phyloP scores from a whole-genome alignment of 2,888 invertebrate genomes.

The Leptogaster cylindrica region DNA sequence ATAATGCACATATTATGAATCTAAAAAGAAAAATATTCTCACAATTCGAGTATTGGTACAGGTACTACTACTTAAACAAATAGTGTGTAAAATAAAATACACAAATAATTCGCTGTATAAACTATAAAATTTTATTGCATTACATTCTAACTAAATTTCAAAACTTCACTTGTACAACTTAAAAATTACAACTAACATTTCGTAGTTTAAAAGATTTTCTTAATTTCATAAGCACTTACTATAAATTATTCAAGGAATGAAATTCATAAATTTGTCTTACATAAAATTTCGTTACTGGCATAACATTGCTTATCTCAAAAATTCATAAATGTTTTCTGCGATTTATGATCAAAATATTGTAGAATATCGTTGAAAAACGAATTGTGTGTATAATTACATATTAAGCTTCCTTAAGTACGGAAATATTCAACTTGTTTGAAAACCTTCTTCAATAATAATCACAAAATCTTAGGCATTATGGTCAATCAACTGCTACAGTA shows the following conservation, averaged over 20 bases:
- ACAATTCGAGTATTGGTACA: constrained; percentile 22
- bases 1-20: too few relatives aligned
- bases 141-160: too few relatives aligned
- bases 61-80: constrained; percentile 1
- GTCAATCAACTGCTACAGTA: constrained; percentile 13
- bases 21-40: background rate
- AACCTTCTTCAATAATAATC: constrained; percentile 28
- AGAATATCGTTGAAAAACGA: too few relatives aligned
- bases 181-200: too few relatives aligned
- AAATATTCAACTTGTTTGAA: constrained; percentile 18
- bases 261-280: background rate
- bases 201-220: too few relatives aligned
- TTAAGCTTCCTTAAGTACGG: constrained; percentile 37
- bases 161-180: too few relatives aligned
- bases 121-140: too few relatives aligned
- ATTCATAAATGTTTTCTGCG: too few relatives aligned
- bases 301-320: background rate
- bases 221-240: constrained; percentile 12
- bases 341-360: too few relatives aligned
- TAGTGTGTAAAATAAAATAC: too few relatives aligned
- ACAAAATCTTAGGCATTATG: constrained; percentile 34
- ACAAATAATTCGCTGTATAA: too few relatives aligned
- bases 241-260: constrained; percentile 25
- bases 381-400: too few relatives aligned
- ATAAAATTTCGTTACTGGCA: background rate